phyloP scores from a whole-genome alignment of 1,140 invertebrate species.

The Campodea augens region DNA sequence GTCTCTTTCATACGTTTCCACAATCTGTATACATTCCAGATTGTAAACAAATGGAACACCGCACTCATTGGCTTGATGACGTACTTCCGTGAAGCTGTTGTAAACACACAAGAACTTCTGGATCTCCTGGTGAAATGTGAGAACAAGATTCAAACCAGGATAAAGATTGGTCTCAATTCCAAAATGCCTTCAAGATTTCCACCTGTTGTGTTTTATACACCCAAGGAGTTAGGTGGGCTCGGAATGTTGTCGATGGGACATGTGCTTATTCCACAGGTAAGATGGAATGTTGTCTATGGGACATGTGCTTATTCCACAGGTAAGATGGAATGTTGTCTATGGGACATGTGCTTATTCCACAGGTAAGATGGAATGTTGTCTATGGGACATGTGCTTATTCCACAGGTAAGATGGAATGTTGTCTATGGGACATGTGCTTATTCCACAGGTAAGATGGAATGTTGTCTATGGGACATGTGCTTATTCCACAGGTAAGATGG shows the following conservation, averaged over 20 bases:
- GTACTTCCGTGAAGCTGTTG: slow-evolving; percentile 96
- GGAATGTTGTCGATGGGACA: slow-evolving; percentile 99
- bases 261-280: slow-evolving; percentile 83
- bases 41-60: slow-evolving; percentile 99
- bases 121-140: slow-evolving; percentile 98
- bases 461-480: no score
- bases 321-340: no score
- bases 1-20: no score
- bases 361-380: no score
- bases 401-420: no score
- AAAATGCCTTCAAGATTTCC: slow-evolving; percentile 99
- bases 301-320: no score
- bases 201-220: slow-evolving; percentile 98
- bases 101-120: slow-evolving; percentile 94
- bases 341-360: no score
- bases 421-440: slow-evolving; percentile 99
- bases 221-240: slow-evolving; percentile 87
- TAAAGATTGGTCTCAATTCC: slow-evolving; percentile 98
- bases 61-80: slow-evolving; percentile 98
- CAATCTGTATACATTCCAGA: no score
- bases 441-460: no score
- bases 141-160: slow-evolving; percentile 99
- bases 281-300: no score
- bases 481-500: no score
- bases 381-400: no score